These are phyloP conservation scores for Cyprinus carpio DNA, from an alignment of 2,113 vertebrate genomes.

Conservation along the genomic window DNA sequence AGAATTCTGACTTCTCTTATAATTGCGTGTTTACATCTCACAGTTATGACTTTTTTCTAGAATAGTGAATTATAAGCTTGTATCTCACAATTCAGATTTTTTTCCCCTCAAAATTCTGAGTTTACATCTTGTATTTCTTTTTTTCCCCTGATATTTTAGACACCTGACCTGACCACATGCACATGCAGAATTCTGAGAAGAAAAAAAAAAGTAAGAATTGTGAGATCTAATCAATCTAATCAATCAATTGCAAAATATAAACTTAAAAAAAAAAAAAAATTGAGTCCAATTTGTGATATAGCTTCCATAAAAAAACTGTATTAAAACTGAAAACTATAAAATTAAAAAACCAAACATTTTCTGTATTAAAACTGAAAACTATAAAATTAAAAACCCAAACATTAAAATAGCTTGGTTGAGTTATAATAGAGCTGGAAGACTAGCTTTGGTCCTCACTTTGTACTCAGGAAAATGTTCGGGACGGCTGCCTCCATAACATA, in stretches of 20 bases:
- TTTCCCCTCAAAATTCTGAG: not conserved
- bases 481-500: not conserved
- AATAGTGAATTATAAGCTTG: not conserved
- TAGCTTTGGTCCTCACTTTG: slow-evolving; percentile 42
- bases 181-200: not conserved
- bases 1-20: not conserved
- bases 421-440: slow-evolving; percentile 43
- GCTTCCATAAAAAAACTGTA: too few species aligned
- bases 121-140: not conserved
- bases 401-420: slow-evolving; percentile 19
- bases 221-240: not conserved
- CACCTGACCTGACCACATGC: not conserved
- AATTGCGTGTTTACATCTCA: not conserved
- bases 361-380: too few species aligned
- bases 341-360: too few species aligned
- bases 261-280: too few species aligned
- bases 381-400: too few species aligned
- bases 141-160: not conserved
- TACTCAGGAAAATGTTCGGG: slow-evolving; percentile 21
- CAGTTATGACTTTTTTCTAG: not conserved
- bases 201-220: not conserved
- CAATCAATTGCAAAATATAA: too few species aligned
- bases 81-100: not conserved
- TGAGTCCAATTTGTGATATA: too few species aligned
- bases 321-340: too few species aligned